Evolutionary conservation across 35 echinoderm and acorn worm genomes (phyloP), one percentile per base, ranked within the genome.

Genomic region (Hemicentrotus pulcherrimus): DNA sequence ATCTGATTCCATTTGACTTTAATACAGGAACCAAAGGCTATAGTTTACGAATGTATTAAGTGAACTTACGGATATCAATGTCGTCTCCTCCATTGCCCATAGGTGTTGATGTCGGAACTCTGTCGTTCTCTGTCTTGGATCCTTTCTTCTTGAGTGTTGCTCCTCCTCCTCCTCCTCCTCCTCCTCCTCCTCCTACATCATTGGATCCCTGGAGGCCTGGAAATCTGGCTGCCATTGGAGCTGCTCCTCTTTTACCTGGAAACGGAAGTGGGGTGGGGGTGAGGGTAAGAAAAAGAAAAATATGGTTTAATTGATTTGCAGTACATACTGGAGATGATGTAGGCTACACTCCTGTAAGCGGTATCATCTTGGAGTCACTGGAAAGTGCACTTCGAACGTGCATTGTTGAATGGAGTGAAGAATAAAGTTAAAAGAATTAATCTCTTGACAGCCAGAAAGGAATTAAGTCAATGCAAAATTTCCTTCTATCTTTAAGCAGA

Each of bases 171-270:
- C 86, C 86, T 11, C 41, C 31, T 46, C 86, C 86, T 55, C 50
- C 50, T 55, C 50, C 50, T 59, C 52, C 35, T 33, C 86, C 86
- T 86, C 86, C 86, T 33, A 86, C 32, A 86, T 33, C 86, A 86
- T 22, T 86, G 86, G n/a, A 30, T 86, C 28, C 11, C 32, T 45
- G 32, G 5, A 45, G 14, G 32, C 32, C 88, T 90, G 88, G 88
- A 90, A 90, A 90, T 9, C 31, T 90, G 15, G 88, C 88, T 45
- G 88, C 88, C 88, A 90, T 90, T 90, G 88, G 32, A 90, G 88
- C 46, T 90, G 9, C n/a, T 15, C 46, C 46, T 33, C 88, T 32
- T 47, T 90, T 90, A 47, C 88, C 88, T 90, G 19, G 15, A 32
- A 6, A 31, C 6, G 30, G 19, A 31, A 88, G 16, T n/a, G 65